These are phyloP conservation scores for Neocloeon triangulifer DNA, from an alignment of 1,140 invertebrate genomes.

Conservation along the genomic window DNA sequence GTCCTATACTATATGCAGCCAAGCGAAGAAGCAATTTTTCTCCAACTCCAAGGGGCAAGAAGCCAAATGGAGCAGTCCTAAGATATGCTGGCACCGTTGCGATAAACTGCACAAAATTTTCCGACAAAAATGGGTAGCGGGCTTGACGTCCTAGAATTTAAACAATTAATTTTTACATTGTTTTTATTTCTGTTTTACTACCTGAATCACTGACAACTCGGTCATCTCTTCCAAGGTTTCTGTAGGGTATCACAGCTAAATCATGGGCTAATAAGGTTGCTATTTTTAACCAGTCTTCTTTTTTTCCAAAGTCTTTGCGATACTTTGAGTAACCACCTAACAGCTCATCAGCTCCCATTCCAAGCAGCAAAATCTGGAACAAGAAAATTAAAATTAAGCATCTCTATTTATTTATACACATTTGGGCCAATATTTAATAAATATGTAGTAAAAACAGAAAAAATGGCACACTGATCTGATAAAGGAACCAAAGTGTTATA, in stretches of 20 bases:
- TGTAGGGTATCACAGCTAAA: constrained; percentile 59
- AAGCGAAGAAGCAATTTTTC: constrained; percentile 79
- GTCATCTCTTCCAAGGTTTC: constrained; percentile 90
- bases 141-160: constrained; percentile 11
- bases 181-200: constrained; percentile 35
- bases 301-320: constrained; percentile 38
- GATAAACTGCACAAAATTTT: constrained; percentile 57
- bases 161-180: constrained; percentile 8
- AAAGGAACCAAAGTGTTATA: background rate
- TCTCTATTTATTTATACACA: background rate
- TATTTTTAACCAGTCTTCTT: constrained; percentile 39
- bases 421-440: background rate
- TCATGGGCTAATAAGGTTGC: too few species aligned
- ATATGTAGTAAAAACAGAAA: background rate
- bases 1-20: constrained; percentile 46
- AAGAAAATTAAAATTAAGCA: constrained; percentile 1
- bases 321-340: constrained; percentile 87
- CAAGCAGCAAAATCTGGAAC: constrained; percentile 54
- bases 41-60: constrained; percentile 53
- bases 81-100: constrained; percentile 43
- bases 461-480: background rate
- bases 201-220: constrained; percentile 60
- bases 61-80: constrained; percentile 39
- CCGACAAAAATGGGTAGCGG: constrained; percentile 82
- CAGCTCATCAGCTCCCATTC: constrained; percentile 92